Conservation (phyloP, 2,888 invertebrate genomes). For the Eupsilia transversa region DNA sequence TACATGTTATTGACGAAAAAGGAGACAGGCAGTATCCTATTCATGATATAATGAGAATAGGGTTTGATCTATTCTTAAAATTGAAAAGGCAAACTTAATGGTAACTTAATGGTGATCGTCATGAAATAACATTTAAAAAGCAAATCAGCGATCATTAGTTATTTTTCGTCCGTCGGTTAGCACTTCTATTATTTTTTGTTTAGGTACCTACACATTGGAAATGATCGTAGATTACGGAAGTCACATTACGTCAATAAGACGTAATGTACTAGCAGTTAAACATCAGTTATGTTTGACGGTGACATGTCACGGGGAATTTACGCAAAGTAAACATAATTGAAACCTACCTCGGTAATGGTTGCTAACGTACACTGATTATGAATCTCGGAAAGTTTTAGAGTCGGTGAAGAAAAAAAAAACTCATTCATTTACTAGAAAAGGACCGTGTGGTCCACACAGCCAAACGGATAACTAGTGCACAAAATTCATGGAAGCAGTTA, state of each 20-base stretch:
- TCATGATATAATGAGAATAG: not conserved
- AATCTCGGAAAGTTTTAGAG: not conserved
- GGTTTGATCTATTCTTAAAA: not conserved
- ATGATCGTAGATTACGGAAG: not conserved
- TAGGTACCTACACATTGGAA: not conserved
- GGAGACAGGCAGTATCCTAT: not conserved
- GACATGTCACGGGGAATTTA: slow-evolving; percentile 12
- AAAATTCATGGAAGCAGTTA: not conserved
- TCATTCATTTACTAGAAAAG: not conserved
- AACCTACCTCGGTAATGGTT: slow-evolving; percentile 7
- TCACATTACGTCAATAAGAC: slow-evolving; percentile 20
- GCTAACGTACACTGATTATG: not conserved
- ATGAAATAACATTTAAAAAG: slow-evolving; percentile 5
- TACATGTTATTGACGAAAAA: slow-evolving; percentile 5
- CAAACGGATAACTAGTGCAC: not conserved
- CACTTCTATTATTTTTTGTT: slow-evolving; percentile 2
- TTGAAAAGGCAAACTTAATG: not conserved
- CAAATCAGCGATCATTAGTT: not conserved
- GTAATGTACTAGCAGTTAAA: not conserved
- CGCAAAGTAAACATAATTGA: slow-evolving; percentile 28
- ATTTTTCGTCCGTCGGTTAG: slow-evolving; percentile 3
- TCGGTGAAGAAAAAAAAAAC: not conserved
- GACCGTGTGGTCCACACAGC: no score
- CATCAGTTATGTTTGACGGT: slow-evolving; percentile 5
- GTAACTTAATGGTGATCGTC: not conserved